phyloP scores from a whole-genome alignment of 2,113 vertebrate species.

The Rhinopomastus cyanomelas region DNA sequence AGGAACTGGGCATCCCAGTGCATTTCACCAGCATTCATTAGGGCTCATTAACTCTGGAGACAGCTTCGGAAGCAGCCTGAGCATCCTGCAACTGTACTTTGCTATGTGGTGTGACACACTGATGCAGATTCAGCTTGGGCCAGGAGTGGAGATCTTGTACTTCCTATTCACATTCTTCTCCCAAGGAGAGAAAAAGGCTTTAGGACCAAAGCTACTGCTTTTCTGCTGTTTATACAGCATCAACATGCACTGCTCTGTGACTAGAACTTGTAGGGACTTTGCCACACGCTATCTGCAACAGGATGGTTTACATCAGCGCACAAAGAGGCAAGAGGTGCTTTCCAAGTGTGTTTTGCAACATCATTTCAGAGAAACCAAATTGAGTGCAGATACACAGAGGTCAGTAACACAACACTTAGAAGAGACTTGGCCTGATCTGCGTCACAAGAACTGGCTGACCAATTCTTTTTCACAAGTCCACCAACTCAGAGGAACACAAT shows the following conservation, averaged over 20 bases:
- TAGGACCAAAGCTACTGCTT: neutral
- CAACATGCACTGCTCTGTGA: neutral
- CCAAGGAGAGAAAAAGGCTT: neutral
- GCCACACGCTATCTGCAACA: neutral
- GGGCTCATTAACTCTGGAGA: slow-evolving; percentile 1
- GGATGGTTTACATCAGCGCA: neutral
- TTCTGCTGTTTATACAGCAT: neutral
- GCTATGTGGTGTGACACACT: neutral
- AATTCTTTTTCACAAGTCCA: neutral
- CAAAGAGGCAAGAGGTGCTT: neutral
- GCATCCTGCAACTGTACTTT: neutral
- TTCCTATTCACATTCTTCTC: neutral
- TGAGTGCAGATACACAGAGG: neutral
- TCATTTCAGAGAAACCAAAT: neutral
- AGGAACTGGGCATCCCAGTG: neutral
- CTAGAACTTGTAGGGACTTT: neutral
- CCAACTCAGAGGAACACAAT: neutral
- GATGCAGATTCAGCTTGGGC: neutral
- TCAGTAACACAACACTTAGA: neutral
- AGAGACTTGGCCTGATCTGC: neutral
- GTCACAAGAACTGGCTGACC: neutral
- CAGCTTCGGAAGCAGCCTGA: neutral
- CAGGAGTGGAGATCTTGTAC: neutral
- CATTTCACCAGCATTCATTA: neutral
- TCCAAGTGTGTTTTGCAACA: neutral